A percentile compares a stretch with the other conserved stretches of the same genome.
phyloP scores from a whole-genome alignment of 1,140 invertebrate species.

The Drosophila prosaltans region DNA sequence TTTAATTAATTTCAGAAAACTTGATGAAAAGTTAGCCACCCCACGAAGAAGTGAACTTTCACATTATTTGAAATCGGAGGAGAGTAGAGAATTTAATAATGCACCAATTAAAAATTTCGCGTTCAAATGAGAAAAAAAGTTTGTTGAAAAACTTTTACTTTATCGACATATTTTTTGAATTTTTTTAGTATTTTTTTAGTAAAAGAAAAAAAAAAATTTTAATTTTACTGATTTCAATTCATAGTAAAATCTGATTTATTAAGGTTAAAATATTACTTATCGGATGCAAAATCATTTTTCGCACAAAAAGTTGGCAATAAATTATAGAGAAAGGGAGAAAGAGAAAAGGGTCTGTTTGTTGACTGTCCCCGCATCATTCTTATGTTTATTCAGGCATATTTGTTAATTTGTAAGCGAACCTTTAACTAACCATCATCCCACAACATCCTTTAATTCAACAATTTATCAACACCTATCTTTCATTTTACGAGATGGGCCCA shows the following conservation, averaged over 20 bases:
- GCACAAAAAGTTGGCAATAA: conserved; percentile 19
- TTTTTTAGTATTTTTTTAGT: not conserved
- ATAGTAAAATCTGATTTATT: too few relatives aligned
- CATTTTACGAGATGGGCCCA: not conserved
- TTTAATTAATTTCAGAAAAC: not conserved
- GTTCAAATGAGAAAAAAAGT: too few relatives aligned
- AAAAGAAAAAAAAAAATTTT: too few relatives aligned
- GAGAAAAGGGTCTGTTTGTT: conserved; percentile 2
- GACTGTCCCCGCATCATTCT: not conserved
- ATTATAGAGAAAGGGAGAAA: not conserved
- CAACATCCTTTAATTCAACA: conserved; percentile 11
- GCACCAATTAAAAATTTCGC: too few relatives aligned
- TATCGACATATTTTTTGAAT: too few relatives aligned
- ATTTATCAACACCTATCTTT: conserved; percentile 40
- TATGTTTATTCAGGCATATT: conserved; percentile 18
- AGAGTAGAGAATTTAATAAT: too few relatives aligned
- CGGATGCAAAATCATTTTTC: not conserved
- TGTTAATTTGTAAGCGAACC: conserved; percentile 53
- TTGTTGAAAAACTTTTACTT: too few relatives aligned
- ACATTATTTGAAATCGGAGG: too few relatives aligned
- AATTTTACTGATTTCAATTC: too few relatives aligned
- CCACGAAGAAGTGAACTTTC: too few relatives aligned
- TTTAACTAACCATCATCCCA: conserved; percentile 8
- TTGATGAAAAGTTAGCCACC: not conserved
- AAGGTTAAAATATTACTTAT: not conserved